phyloP scores from a whole-genome alignment of 2,797 vertebrate species.

The Anabas testudineus region DNA sequence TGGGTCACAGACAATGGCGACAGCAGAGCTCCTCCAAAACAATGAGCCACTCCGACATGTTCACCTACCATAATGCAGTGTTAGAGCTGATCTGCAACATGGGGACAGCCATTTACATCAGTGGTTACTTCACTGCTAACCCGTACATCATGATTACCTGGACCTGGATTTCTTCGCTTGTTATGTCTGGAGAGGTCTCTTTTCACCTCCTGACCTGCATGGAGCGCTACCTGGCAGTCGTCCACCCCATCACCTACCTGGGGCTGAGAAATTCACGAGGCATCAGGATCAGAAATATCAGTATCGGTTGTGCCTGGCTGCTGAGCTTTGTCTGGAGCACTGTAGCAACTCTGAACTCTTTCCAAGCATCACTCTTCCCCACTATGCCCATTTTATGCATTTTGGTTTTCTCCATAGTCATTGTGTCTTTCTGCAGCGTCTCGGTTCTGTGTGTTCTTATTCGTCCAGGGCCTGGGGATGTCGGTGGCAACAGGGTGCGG shows the following conservation, averaged over 20 bases:
- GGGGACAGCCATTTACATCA: fast-evolving
- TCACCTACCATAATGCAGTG: slow-evolving; percentile 20
- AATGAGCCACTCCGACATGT: slow-evolving; percentile 19
- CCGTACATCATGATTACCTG: fast-evolving
- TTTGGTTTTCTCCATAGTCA: fast-evolving
- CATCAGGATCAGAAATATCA: slow-evolving; percentile 33
- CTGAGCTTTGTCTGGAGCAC: background rate
- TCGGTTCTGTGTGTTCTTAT: slow-evolving; percentile 26
- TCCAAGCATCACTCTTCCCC: fast-evolving
- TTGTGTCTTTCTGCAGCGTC: slow-evolving; percentile 18
- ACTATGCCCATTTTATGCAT: fast-evolving
- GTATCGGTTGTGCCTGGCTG: slow-evolving; percentile 27
- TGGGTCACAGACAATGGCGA: background rate
- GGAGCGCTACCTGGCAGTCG: slow-evolving; percentile 51
- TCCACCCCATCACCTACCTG: slow-evolving; percentile 38
- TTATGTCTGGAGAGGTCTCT: background rate
- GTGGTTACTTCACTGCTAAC: fast-evolving
- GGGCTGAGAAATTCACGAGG: background rate
- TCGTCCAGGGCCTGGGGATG: background rate
- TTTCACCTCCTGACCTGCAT: slow-evolving; percentile 44
- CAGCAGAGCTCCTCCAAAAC: background rate
- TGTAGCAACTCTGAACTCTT: fast-evolving
- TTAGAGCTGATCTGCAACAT: slow-evolving; percentile 19
- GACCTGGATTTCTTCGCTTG: fast-evolving
- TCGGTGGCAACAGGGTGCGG: background rate